Base-by-base conservation (phyloP, 2,113 vertebrate species). In the Australoheros scitulus region DNA sequence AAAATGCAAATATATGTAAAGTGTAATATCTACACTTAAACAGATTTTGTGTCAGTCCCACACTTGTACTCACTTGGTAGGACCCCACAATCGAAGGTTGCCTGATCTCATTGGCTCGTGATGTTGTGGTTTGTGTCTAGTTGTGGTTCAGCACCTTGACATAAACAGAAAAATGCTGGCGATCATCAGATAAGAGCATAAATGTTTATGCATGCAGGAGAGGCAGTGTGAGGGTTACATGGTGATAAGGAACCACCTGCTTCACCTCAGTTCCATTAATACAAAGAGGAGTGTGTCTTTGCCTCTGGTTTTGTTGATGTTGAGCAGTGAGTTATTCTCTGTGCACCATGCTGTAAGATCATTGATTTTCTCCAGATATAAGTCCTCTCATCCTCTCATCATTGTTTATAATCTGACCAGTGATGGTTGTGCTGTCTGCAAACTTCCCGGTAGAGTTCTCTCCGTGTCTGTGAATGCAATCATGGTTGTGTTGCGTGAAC, bases 191-290 rank as follows among this genome's bases (percentile, higher is more conserved):
- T 3, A 57, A 76, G 61, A 61, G 17, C 60, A 38, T 22, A 2
- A 13, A 32, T 18, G 26, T 57, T 86, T 57, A 74, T 57, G 68
- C 22, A 63, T 77, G 34, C 75, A 36, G 47, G 43, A 81, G 78
- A 56, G 32, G 74, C 38, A 24, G 6, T 50, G 15, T 50, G 15
- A 50, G 47, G 15, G 47, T 50, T 50, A 17, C 17, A 50, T 68
- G 43, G 41, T 43, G 41, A 14, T 17, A 5, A 50, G 5, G 47
- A 50, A 17, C 47, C 47, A 1, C 18, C 2, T 0, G 36, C 36
- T 38, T 8, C 36, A 38, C 36, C 36, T 38, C 17, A 20, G 43
- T 43, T 52, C 43, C 65, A 70, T 9, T 0, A 15, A 36, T 36
- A 36, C 36, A 36, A 36, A 36, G 2, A 36, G 36, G 17, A 29